Evolutionary conservation across 2,888 invertebrate species (phyloP).

Genomic region (Acanthoscelides obtectus): DNA sequence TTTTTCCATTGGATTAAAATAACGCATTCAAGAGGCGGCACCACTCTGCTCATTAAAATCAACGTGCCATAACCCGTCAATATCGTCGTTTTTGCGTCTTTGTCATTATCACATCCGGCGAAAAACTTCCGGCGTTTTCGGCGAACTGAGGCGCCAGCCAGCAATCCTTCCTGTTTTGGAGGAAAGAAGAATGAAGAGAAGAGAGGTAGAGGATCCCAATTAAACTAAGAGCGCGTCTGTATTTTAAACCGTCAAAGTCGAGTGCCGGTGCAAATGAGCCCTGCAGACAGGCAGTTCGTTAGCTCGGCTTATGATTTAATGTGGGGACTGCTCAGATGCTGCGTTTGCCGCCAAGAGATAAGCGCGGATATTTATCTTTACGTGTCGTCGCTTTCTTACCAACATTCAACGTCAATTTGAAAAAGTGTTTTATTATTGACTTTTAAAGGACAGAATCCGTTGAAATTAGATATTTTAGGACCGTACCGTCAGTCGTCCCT

Average conservation of each 20-base stretch:
- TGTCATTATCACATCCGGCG: not conserved
- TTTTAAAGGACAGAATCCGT: no score
- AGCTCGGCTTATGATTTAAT: constrained; percentile 35
- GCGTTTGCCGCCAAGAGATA: constrained; percentile 25
- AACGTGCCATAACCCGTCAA: not conserved
- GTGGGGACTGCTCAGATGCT: constrained; percentile 6
- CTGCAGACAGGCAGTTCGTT: constrained; percentile 36
- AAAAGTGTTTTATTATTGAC: no score
- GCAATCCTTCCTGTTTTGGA: not conserved
- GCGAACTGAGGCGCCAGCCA: not conserved
- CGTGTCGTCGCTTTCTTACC: no score
- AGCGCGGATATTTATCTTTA: no score
- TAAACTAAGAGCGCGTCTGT: constrained; percentile 28
- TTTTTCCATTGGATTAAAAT: no score
- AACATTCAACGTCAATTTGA: no score
- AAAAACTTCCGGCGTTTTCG: not conserved
- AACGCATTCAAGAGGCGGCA: no score
- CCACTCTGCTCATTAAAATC: not conserved
- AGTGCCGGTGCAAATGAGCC: constrained; percentile 38
- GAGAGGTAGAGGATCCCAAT: constrained; percentile 25
- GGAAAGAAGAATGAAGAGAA: no score
- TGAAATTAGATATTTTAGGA: no score
- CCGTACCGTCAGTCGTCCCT: no score
- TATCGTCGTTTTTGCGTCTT: not conserved
- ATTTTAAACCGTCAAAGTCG: constrained; percentile 38